Evolutionary conservation across 1,140 invertebrate species (phyloP).

Genomic region (Drosophila bifasciata): DNA sequence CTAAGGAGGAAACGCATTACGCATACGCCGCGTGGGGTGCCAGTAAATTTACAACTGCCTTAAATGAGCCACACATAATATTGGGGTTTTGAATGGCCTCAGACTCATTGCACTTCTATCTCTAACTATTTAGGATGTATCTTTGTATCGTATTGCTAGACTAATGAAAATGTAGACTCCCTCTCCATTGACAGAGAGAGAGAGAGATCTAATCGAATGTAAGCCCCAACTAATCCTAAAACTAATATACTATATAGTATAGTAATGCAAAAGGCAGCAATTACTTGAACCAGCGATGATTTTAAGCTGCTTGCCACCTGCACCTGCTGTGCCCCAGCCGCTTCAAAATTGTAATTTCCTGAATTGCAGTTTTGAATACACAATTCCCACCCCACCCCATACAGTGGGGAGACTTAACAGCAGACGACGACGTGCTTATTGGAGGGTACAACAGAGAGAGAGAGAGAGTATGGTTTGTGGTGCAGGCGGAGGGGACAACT

Average conservation of each 20-base stretch:
- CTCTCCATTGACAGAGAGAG: no score
- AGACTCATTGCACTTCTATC: slow-evolving; percentile 5
- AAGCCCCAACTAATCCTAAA: slow-evolving; percentile 21
- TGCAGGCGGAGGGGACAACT: slow-evolving; percentile 12
- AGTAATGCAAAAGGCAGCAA: slow-evolving; percentile 39
- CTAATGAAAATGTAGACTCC: no score
- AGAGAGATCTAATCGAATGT: background rate
- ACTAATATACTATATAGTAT: no score
- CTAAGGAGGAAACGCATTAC: background rate
- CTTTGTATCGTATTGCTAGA: background rate
- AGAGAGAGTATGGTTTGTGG: no score
- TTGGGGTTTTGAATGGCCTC: slow-evolving; percentile 52
- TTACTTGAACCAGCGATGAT: slow-evolving; percentile 50
- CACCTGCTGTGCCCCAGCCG: slow-evolving; percentile 20
- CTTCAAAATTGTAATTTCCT: slow-evolving; percentile 63
- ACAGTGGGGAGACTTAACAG: slow-evolving; percentile 33
- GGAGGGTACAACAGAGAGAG: no score
- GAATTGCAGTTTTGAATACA: slow-evolving; percentile 67
- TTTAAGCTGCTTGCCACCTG: slow-evolving; percentile 56
- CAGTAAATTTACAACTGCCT: slow-evolving; percentile 51
- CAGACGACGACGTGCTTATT: slow-evolving; percentile 45
- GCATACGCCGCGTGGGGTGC: slow-evolving; percentile 27
- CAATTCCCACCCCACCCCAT: slow-evolving; percentile 48
- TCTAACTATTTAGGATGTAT: slow-evolving; percentile 8
- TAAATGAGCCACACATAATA: slow-evolving; percentile 52